These are phyloP conservation scores for Parnassius apollo DNA, from an alignment of 2,888 invertebrate genomes.

Conservation along the genomic window DNA sequence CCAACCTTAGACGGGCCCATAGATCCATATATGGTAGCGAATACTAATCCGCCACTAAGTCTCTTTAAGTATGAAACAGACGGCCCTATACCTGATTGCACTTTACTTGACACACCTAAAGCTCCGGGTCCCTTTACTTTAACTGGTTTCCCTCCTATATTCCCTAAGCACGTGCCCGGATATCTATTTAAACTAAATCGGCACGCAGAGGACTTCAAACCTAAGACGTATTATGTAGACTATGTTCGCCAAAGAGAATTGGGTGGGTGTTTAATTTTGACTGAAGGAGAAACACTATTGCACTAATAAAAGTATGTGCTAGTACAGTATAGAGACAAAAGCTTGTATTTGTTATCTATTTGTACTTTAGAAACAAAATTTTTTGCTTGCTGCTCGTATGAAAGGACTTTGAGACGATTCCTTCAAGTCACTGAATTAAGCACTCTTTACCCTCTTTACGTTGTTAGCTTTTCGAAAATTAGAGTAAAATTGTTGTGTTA, in stretches of 20 bases:
- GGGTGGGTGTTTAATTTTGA: slow-evolving; percentile 79
- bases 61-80: slow-evolving; percentile 71
- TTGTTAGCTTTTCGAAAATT: slow-evolving; percentile 36
- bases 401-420: slow-evolving; percentile 58
- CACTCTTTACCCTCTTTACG: slow-evolving; percentile 56
- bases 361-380: slow-evolving; percentile 25
- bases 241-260: slow-evolving; percentile 76
- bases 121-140: slow-evolving; percentile 67
- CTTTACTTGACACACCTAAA: slow-evolving; percentile 54
- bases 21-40: slow-evolving; percentile 63
- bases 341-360: slow-evolving; percentile 14
- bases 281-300: slow-evolving; percentile 61
- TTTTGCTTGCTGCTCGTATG: slow-evolving; percentile 44
- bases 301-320: slow-evolving; percentile 40
- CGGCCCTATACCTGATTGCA: slow-evolving; percentile 67
- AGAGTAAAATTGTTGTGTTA: slow-evolving; percentile 10
- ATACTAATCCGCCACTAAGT: slow-evolving; percentile 60
- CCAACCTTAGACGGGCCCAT: slow-evolving; percentile 64
- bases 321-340: neutral
- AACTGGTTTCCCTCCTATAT: slow-evolving; percentile 71
- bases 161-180: slow-evolving; percentile 73
- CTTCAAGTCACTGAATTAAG: slow-evolving; percentile 72
- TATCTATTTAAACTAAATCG: slow-evolving; percentile 70
- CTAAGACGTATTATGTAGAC: slow-evolving; percentile 78
- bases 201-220: slow-evolving; percentile 72